Evolutionary conservation across 2,113 vertebrate genomes (phyloP).

Genomic region (Oxygymnocypris stewartii): DNA sequence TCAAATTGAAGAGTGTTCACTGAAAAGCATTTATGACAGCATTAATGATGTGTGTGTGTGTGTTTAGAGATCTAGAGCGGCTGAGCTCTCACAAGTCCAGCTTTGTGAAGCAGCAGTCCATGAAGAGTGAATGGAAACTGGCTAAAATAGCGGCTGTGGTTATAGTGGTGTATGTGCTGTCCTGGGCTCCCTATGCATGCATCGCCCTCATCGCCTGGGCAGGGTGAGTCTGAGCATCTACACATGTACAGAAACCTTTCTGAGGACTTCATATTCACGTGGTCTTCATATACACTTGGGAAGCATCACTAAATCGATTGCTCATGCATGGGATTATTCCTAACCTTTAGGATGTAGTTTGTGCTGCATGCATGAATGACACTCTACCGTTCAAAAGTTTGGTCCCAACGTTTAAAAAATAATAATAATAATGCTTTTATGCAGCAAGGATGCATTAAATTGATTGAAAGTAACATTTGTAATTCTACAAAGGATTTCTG

Average conservation of each 20-base stretch:
- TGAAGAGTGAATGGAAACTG: conserved; percentile 91
- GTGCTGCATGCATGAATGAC: neutral
- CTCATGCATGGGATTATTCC: neutral
- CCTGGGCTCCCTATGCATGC: conserved; percentile 90
- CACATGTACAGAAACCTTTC: neutral
- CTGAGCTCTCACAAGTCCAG: conserved; percentile 74
- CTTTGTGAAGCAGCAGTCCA: conserved; percentile 70
- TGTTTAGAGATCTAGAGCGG: conserved; percentile 79
- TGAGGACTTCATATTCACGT: neutral
- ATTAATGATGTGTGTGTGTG: neutral
- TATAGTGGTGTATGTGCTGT: conserved; percentile 87
- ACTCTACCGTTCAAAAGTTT: neutral
- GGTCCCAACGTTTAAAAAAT: neutral
- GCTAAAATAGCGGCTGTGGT: conserved; percentile 88
- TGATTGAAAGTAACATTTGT: neutral
- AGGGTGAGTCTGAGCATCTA: conserved; percentile 72
- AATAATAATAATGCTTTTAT: neutral
- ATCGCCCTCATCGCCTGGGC: conserved; percentile 89
- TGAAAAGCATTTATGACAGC: neutral
- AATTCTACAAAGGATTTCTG: neutral
- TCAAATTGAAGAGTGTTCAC: neutral
- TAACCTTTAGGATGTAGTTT: neutral
- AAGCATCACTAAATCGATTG: neutral
- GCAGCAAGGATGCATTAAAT: neutral
- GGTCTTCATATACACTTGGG: neutral